Conservation (phyloP, 1,140 invertebrate genomes). For the Temnothorax nylanderi region DNA sequence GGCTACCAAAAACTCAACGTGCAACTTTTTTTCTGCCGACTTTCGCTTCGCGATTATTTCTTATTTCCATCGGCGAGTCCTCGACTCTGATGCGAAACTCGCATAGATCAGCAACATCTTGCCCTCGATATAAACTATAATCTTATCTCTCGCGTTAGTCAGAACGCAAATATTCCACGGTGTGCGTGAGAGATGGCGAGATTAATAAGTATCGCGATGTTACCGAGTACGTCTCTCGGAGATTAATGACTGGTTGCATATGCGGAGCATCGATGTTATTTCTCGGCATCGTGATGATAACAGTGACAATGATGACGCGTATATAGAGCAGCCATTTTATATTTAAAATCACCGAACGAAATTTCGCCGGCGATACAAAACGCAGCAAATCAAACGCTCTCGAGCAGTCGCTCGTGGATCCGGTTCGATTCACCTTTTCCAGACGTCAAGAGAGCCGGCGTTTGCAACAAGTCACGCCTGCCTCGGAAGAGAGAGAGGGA, state of each 20-base stretch:
- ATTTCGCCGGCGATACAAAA: constrained; percentile 66
- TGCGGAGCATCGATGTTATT: neutral
- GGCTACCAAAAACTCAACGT: neutral
- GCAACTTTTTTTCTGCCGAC: neutral
- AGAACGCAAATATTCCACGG: constrained; percentile 60
- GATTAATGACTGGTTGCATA: constrained; percentile 34
- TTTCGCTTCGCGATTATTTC: constrained; percentile 1
- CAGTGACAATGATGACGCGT: neutral
- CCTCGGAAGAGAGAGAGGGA: neutral
- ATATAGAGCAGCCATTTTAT: neutral
- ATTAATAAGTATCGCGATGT: constrained; percentile 47
- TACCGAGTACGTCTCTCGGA: neutral
- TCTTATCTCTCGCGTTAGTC: constrained; percentile 72
- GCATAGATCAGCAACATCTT: constrained; percentile 61
- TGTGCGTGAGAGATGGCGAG: constrained; percentile 22
- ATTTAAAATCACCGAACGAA: constrained; percentile 19
- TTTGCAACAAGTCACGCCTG: constrained; percentile 48
- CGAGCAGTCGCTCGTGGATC: constrained; percentile 46
- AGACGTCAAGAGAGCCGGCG: constrained; percentile 63
- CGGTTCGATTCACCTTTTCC: constrained; percentile 67
- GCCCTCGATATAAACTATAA: constrained; percentile 60
- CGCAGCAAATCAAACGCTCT: constrained; percentile 9
- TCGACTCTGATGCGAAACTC: neutral
- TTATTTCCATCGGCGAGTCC: neutral
- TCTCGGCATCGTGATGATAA: neutral